A percentile compares a stretch with the other conserved stretches of the same genome.
Conservation (phyloP, 1,140 invertebrate species). For the Campoletis sonorensis region DNA sequence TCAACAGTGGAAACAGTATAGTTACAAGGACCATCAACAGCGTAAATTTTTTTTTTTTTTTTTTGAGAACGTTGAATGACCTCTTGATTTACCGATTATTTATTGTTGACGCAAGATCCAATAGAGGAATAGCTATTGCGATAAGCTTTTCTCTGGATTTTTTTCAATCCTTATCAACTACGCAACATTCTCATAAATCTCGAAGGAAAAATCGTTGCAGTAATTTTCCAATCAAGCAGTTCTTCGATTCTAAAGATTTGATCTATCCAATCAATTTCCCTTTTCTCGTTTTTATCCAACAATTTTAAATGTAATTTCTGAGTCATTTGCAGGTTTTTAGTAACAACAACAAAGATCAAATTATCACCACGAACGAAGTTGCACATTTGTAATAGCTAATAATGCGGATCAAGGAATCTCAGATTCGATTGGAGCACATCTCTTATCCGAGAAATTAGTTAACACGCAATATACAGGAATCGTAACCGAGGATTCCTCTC, state of each 20-base stretch:
- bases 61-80: constrained; percentile 7
- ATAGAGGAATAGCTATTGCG: neutral
- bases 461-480: constrained; percentile 45
- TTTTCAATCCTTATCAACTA: neutral
- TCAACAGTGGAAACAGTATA: constrained; percentile 8
- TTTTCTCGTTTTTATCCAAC: neutral
- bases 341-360: constrained; percentile 27
- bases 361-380: neutral
- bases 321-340: constrained; percentile 28
- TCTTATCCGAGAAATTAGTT: constrained; percentile 25
- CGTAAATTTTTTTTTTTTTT: neutral
- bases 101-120: neutral
- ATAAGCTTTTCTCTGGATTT: constrained; percentile 17
- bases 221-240: neutral
- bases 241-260: neutral
- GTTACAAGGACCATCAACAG: constrained; percentile 32
- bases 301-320: constrained; percentile 8
- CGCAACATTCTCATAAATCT: constrained; percentile 11
- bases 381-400: neutral
- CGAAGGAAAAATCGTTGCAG: neutral
- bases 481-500: constrained; percentile 47
- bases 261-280: neutral
- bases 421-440: neutral
- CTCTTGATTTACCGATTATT: neutral
- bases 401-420: neutral